Conservation (phyloP, 64 coral and sea anemone genomes). For the Montipora cactus region DNA sequence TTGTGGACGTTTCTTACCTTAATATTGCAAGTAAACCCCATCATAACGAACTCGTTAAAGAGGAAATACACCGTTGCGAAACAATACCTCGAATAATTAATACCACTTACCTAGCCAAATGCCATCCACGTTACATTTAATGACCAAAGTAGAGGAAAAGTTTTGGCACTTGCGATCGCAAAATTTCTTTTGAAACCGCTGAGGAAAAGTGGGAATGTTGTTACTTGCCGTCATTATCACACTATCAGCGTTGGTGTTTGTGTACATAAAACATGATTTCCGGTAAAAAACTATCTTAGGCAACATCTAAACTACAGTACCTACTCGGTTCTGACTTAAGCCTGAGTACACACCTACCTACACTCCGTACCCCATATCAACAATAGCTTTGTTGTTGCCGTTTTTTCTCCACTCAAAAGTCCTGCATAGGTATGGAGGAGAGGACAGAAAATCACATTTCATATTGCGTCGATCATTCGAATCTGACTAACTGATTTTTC, state of each 20-base stretch:
- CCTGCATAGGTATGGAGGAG: no score
- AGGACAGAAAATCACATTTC: background rate
- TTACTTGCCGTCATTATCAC: background rate
- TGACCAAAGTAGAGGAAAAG: background rate
- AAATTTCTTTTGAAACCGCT: background rate
- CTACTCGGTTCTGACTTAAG: no score
- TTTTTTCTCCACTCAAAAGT: no score
- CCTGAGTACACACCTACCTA: no score
- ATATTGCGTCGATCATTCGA: background rate
- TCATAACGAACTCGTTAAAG: no score
- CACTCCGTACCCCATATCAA: no score
- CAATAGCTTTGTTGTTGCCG: no score
- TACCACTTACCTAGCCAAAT: no score
- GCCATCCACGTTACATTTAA: no score
- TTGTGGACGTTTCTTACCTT: background rate
- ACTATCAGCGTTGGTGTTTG: background rate
- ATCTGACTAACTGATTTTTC: background rate
- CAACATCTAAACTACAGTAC: background rate
- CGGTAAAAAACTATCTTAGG: conserved; percentile 7
- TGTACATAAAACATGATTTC: conserved; percentile 10
- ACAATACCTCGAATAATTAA: no score
- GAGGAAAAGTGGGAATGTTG: background rate
- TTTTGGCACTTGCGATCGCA: background rate
- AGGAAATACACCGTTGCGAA: no score
- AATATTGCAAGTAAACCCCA: background rate